These are phyloP conservation scores for Platysteira castanea DNA, from an alignment of 2,113 vertebrate species.

Conservation along the genomic window DNA sequence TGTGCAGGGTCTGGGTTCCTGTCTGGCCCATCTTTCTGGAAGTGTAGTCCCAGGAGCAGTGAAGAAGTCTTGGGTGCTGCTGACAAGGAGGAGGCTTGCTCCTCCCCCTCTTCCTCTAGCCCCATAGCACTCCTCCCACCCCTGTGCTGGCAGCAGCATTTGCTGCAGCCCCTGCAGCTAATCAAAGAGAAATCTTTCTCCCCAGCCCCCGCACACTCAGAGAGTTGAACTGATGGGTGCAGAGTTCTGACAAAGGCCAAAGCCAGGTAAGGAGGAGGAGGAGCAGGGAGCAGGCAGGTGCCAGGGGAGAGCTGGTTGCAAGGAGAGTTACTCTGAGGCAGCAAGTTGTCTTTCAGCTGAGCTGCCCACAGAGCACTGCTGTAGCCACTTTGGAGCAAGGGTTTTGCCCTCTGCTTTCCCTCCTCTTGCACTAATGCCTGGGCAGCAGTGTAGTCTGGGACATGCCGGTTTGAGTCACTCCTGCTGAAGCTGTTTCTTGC, in stretches of 20 bases:
- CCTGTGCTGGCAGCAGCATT: neutral
- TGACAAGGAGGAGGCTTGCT: neutral
- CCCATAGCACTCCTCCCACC: neutral
- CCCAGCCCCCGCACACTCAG: neutral
- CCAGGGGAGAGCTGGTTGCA: neutral
- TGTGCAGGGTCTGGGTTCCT: neutral
- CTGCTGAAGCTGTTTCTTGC: neutral
- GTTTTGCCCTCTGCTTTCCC: neutral
- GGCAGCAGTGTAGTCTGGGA: neutral
- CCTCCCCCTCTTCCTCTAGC: neutral
- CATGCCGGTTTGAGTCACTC: neutral
- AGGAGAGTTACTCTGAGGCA: neutral
- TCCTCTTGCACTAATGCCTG: neutral
- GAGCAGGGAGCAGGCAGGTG: neutral
- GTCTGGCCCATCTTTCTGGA: neutral
- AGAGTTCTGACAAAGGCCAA: neutral
- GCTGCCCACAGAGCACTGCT: neutral
- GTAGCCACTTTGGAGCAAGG: neutral
- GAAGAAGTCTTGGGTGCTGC: neutral
- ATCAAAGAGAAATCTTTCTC: neutral
- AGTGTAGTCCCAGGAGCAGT: neutral
- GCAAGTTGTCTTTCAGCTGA: neutral
- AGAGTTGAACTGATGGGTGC: neutral
- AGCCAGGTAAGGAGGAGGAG: constrained; percentile 23
- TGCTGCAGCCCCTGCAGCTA: neutral